Evolutionary conservation across 1,140 invertebrate species (phyloP).

Genomic region (Caenorhabditis brenneri): DNA sequence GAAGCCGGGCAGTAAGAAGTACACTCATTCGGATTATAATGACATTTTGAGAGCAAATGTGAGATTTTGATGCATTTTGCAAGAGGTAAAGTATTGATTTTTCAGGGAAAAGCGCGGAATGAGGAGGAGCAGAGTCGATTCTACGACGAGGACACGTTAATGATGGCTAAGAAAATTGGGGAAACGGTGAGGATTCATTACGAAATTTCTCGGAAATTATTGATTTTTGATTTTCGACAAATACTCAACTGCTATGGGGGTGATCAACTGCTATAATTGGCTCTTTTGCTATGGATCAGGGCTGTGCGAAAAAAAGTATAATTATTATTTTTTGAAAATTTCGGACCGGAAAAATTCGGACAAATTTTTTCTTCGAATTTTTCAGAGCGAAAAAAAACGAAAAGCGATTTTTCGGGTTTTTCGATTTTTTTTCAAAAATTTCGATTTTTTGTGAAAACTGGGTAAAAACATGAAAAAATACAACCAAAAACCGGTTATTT

Average conservation of each 20-base stretch:
- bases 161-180: neutral
- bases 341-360: too few species aligned
- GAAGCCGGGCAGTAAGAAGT: constrained; percentile 10
- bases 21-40: neutral
- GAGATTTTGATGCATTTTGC: neutral
- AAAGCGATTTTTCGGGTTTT: too few species aligned
- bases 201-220: neutral
- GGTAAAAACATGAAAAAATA: too few species aligned
- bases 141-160: constrained; percentile 19
- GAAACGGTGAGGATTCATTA: neutral
- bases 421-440: neutral
- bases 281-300: too few species aligned
- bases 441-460: neutral
- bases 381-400: too few species aligned
- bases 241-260: too few species aligned
- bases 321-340: too few species aligned
- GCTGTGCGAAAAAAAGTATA: too few species aligned
- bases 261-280: too few species aligned
- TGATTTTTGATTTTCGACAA: neutral
- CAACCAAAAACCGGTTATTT: too few species aligned
- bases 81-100: neutral
- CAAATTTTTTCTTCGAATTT: too few species aligned
- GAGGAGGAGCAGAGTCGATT: neutral
- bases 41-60: neutral
- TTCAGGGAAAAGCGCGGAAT: neutral